Base-by-base conservation (phyloP, 2,888 invertebrate species). In the Thymelicus acteon region DNA sequence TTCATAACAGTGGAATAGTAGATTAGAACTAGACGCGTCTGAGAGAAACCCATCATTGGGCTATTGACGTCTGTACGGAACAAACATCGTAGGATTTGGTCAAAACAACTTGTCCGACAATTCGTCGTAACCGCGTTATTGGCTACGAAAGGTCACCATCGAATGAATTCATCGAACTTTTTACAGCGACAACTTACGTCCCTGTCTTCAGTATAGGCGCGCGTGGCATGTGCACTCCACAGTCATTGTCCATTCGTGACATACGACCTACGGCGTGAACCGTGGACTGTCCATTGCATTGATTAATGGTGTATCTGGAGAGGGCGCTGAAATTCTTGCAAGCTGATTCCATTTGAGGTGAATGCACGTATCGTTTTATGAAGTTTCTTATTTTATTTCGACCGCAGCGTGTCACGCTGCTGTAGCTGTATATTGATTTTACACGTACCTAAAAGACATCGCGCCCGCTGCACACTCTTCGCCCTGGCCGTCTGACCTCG, bases 301-400 rank as follows among this genome's bases (percentile, higher is more conserved):
- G 37, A 47, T 52, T 65, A 44, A 60, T 19, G 40, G 64, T 57
- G 70, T 49, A 60, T 60, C 57, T 57, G 68, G 54, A 54, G 74
- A 72, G 54, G 75, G 71, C 48, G 73, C 60, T 72, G 58, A 80
- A 80, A 83, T 77, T 75, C 75, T 76, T 82, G 78, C 92, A 92
- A 92, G 87, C 92, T 90, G 93, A 79, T 87, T 91, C 81, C 72
- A 67, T 79, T 88, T 72, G 88, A 92, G 92, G 91, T 92, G 78
- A 80, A 83, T 75, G 76, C 74, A 67, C 75, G 58, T 74, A 65
- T 74, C 71, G 19, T 70, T 72, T 72, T 73, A 61, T 67, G 63
- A 61, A 66, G 67, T 81, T 81, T 78, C 78, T 81, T 76, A 75
- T 79, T 77, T 58, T 44, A 60, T 70, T 64, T 64, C 24, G 13